Conservation (phyloP, 2,888 invertebrate genomes). For the Pachymerium ferrugineum region DNA sequence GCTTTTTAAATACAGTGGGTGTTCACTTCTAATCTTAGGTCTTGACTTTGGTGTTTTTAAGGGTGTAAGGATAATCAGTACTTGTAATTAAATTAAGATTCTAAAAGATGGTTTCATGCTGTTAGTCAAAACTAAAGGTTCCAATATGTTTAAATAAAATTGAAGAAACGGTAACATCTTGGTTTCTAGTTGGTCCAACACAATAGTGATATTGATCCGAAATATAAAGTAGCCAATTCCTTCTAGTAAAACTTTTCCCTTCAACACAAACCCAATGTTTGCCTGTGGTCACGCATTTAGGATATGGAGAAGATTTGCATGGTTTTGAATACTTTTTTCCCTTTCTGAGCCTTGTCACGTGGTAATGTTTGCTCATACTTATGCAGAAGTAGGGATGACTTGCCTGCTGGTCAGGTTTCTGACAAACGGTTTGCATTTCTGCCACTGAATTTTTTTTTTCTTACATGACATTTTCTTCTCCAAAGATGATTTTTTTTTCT, state of each 20-base stretch:
- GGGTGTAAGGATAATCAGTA: too few species aligned
- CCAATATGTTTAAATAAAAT: too few species aligned
- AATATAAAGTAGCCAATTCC: background rate
- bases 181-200: background rate
- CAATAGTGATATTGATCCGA: background rate
- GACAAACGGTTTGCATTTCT: conserved; percentile 13
- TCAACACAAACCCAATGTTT: background rate
- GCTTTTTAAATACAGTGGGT: too few species aligned
- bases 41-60: too few species aligned
- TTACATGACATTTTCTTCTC: conserved; percentile 1
- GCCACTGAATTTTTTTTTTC: background rate
- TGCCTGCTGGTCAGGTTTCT: conserved; percentile 12
- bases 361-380: conserved; percentile 19
- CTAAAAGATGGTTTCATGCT: too few species aligned
- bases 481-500: background rate
- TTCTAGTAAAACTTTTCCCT: background rate
- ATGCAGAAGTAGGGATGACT: background rate
- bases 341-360: background rate
- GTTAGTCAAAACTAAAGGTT: too few species aligned
- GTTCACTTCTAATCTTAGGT: too few species aligned
- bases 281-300: background rate
- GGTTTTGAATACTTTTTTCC: background rate
- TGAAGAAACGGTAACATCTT: too few species aligned
- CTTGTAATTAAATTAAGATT: too few species aligned
- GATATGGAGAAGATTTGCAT: conserved; percentile 15